A percentile compares a stretch with the other conserved stretches of the same genome.
Conservation (phyloP, 2,888 invertebrate genomes). For the Sesia apiformis region DNA sequence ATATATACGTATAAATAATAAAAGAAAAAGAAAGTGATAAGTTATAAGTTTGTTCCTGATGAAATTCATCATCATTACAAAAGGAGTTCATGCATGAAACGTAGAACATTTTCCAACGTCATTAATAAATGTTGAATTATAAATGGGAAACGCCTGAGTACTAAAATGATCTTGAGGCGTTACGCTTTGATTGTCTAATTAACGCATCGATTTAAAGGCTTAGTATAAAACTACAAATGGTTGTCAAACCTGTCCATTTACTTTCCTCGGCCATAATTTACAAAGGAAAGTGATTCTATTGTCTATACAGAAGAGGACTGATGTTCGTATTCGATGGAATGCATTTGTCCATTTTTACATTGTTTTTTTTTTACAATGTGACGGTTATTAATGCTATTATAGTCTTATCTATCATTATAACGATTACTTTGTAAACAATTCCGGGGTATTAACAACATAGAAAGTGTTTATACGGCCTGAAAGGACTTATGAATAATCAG, state of each 20-base stretch:
- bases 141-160: constrained; percentile 14
- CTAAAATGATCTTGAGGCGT: constrained; percentile 11
- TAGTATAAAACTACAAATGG: not conserved
- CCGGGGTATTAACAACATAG: not conserved
- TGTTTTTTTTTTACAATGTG: not conserved
- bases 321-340: not conserved
- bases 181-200: constrained; percentile 16
- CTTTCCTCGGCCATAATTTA: constrained; percentile 5
- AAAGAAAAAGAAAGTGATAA: not conserved
- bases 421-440: not conserved
- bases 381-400: not conserved
- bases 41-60: constrained; percentile 22
- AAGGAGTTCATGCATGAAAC: constrained; percentile 39
- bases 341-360: not conserved
- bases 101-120: constrained; percentile 16
- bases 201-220: not conserved
- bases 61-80: constrained; percentile 43
- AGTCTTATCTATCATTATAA: not conserved
- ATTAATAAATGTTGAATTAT: constrained; percentile 24
- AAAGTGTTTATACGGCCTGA: too few relatives aligned
- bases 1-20: not conserved
- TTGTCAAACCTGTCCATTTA: not conserved
- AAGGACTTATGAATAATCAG: too few relatives aligned
- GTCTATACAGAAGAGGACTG: not conserved
- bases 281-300: not conserved